These are phyloP conservation scores for Eurystomus gularis DNA, from an alignment of 2,113 vertebrate genomes.

Conservation along the genomic window DNA sequence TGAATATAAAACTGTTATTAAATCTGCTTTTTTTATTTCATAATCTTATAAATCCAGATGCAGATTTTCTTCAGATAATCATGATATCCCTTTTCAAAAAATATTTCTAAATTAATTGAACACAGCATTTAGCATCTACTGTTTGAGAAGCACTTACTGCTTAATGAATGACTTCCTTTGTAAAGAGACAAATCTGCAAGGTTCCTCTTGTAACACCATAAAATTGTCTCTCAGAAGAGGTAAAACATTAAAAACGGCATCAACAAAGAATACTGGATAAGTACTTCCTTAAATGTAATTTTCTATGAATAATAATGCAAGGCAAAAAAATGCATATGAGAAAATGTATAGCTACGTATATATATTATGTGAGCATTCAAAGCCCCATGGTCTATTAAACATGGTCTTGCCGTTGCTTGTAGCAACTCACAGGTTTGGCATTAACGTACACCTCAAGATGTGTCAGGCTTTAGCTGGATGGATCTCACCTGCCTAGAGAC, in stretches of 20 bases:
- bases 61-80: background rate
- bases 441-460: background rate
- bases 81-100: background rate
- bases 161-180: background rate
- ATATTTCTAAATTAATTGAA: background rate
- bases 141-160: background rate
- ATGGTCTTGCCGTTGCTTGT: background rate
- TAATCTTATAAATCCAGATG: background rate
- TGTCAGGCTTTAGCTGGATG: background rate
- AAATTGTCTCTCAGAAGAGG: background rate
- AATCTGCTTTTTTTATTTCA: fast-evolving
- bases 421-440: fast-evolving
- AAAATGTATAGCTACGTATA: background rate
- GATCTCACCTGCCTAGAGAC: background rate
- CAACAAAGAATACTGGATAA: background rate
- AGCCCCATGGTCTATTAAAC: background rate
- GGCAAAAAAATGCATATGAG: background rate
- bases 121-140: fast-evolving
- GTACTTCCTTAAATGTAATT: background rate
- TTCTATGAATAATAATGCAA: background rate
- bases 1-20: background rate
- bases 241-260: background rate
- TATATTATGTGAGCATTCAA: background rate
- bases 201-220: fast-evolving
- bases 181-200: background rate